These are phyloP conservation scores for Naja naja DNA, from an alignment of 2,113 vertebrate genomes.

Conservation along the genomic window DNA sequence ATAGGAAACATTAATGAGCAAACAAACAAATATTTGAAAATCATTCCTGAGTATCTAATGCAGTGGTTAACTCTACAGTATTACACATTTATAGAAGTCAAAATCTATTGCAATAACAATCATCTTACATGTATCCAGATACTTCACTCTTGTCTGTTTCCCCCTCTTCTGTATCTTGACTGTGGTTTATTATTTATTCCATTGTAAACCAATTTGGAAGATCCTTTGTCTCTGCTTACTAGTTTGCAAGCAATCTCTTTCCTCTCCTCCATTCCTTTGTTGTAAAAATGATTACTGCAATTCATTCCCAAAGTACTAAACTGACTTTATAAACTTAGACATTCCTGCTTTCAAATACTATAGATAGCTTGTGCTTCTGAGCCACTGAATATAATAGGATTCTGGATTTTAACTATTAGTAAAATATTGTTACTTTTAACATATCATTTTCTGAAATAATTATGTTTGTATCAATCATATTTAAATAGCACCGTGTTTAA, in stretches of 20 bases:
- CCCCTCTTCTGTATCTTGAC: slow-evolving; percentile 29
- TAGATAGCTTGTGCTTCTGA: slow-evolving; percentile 45
- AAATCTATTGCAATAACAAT: background rate
- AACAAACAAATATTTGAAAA: background rate
- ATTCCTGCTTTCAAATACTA: slow-evolving; percentile 34
- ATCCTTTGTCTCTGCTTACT: slow-evolving; percentile 24
- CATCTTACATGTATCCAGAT: slow-evolving; percentile 19
- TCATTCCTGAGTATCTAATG: accelerated
- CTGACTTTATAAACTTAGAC: background rate
- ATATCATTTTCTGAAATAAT: slow-evolving; percentile 12
- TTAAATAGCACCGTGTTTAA: slow-evolving; percentile 26
- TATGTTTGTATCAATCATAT: slow-evolving; percentile 44
- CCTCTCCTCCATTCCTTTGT: background rate
- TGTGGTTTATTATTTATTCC: slow-evolving; percentile 26
- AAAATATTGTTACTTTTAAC: slow-evolving; percentile 44
- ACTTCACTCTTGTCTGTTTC: background rate
- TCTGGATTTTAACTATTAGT: slow-evolving; percentile 24
- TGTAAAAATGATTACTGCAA: slow-evolving; percentile 25
- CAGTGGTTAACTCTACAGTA: background rate
- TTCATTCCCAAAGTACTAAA: slow-evolving; percentile 28
- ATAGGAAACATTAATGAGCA: background rate
- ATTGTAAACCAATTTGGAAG: slow-evolving; percentile 30
- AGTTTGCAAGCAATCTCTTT: slow-evolving; percentile 27
- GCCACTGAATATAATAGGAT: slow-evolving; percentile 17
- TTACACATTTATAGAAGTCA: background rate